phyloP scores from a whole-genome alignment of 1,140 invertebrate species.

The Drosophila nigromelanica region DNA sequence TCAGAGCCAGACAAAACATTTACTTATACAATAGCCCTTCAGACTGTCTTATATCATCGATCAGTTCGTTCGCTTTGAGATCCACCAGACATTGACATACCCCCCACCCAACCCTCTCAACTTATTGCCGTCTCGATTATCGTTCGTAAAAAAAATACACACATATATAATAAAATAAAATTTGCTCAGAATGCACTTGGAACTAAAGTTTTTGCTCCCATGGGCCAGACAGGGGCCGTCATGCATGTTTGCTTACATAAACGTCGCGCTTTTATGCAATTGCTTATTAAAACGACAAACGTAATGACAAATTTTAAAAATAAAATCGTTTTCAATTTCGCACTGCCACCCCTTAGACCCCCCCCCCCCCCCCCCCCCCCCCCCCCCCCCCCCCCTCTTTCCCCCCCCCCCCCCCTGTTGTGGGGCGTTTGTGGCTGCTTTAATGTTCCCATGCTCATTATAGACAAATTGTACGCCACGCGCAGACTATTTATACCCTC shows the following conservation, averaged over 20 bases:
- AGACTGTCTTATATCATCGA: conserved; percentile 33
- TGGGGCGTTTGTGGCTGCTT: conserved; percentile 40
- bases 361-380: no score
- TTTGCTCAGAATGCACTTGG: conserved; percentile 39
- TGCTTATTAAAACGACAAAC: conserved; percentile 75
- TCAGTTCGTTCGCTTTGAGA: conserved; percentile 13
- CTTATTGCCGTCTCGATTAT: conserved; percentile 22
- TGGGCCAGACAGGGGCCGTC: conserved; percentile 21
- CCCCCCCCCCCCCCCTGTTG: no score
- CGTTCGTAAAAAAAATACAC: conserved; percentile 3
- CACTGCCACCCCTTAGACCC: conserved; percentile 28
- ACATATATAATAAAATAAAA: not conserved
- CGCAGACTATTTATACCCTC: conserved; percentile 52
- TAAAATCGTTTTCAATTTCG: conserved; percentile 73
- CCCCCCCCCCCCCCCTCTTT: no score
- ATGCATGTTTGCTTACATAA: conserved; percentile 71
- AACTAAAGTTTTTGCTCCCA: conserved; percentile 43
- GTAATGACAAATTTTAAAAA: conserved; percentile 71
- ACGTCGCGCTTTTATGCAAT: conserved; percentile 62
- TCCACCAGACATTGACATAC: conserved; percentile 44
- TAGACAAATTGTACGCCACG: conserved; percentile 64
- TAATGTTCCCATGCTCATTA: conserved; percentile 76
- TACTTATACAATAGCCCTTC: conserved; percentile 2
- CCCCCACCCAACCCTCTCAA: not conserved
- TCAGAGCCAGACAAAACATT: conserved; percentile 13